Conservation (phyloP, 1,140 invertebrate species). For the Brachionus koreanus region DNA sequence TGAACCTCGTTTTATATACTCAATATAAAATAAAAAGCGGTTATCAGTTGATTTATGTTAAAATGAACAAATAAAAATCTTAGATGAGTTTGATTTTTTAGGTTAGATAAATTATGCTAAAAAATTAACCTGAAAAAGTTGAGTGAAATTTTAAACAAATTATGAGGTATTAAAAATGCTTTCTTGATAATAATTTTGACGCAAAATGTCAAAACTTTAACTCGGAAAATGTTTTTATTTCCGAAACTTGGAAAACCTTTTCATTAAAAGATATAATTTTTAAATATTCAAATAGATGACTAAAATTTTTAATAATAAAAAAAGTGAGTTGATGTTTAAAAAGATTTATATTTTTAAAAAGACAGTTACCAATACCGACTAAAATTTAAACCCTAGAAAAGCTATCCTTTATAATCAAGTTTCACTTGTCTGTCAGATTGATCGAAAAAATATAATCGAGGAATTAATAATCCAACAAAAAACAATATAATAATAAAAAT, state of each 20-base stretch:
- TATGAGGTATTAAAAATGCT: too few species aligned
- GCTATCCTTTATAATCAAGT: background rate
- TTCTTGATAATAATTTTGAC: too few species aligned
- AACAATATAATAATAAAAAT: background rate
- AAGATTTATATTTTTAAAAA: too few species aligned
- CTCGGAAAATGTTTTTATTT: too few species aligned
- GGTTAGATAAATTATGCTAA: slow-evolving; percentile 40
- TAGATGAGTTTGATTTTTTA: background rate
- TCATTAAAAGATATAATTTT: too few species aligned
- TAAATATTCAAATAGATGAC: too few species aligned
- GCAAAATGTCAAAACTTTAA: too few species aligned
- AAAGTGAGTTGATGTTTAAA: too few species aligned
- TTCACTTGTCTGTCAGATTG: background rate
- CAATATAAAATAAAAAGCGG: background rate
- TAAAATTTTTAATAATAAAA: too few species aligned
- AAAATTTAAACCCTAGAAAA: background rate
- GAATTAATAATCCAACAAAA: background rate
- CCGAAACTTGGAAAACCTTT: too few species aligned
- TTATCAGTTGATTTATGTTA: slow-evolving; percentile 27
- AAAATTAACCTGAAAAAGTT: background rate
- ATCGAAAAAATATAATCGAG: background rate
- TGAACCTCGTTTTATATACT: background rate
- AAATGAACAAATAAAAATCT: background rate
- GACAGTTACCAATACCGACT: background rate
- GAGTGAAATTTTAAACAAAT: too few species aligned